Evolutionary conservation across 2,113 vertebrate genomes (phyloP).

Genomic region (Pseudorasbora parva): DNA sequence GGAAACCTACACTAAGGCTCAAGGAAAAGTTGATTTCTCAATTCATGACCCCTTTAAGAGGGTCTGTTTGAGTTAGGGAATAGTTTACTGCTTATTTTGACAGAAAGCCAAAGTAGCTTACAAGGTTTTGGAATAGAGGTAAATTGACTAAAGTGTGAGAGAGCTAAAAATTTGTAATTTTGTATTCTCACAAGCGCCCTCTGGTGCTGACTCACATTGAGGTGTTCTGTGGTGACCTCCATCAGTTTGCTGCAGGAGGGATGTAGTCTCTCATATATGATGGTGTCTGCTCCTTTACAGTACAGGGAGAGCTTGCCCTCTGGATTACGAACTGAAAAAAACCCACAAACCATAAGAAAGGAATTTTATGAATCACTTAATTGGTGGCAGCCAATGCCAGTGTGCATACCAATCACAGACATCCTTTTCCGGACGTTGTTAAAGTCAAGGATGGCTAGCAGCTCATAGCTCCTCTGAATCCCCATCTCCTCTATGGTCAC

Average conservation of each 20-base stretch:
- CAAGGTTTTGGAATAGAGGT: background rate
- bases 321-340: constrained; percentile 82
- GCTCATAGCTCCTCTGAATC: constrained; percentile 79
- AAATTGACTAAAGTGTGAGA: background rate
- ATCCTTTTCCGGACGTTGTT: constrained; percentile 94
- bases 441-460: constrained; percentile 93
- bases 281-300: constrained; percentile 97
- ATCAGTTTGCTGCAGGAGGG: constrained; percentile 81
- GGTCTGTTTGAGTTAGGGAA: background rate
- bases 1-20: too few species aligned
- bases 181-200: background rate
- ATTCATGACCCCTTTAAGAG: too few species aligned
- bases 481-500: constrained; percentile 91
- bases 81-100: background rate
- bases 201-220: constrained; percentile 83
- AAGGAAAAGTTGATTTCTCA: too few species aligned
- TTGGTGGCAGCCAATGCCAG: background rate
- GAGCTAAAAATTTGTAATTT: background rate
- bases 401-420: constrained; percentile 89
- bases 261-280: constrained; percentile 86
- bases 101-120: background rate
- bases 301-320: constrained; percentile 85
- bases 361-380: background rate
- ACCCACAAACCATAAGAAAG: background rate
- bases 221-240: constrained; percentile 89